Conservation (phyloP, 1,140 invertebrate genomes). For the Ephestia elutella region DNA sequence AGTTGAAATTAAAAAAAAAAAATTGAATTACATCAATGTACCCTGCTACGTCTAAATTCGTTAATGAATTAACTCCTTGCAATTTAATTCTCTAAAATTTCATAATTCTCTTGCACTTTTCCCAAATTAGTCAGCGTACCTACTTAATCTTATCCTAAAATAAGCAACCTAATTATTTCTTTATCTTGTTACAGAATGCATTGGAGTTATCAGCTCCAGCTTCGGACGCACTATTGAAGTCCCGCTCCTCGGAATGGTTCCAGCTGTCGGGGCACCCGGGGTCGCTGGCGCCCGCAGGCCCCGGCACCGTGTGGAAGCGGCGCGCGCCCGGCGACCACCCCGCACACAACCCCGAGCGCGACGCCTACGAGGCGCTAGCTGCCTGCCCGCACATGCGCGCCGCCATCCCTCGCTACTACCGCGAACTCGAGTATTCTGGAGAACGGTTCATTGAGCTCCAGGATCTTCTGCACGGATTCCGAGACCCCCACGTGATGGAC, state of each 20-base stretch:
- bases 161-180: constrained; percentile 16
- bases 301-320: constrained; percentile 95
- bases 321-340: constrained; percentile 78
- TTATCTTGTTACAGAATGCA: constrained; percentile 86
- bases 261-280: constrained; percentile 95
- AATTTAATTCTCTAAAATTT: too few species aligned
- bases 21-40: too few species aligned
- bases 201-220: constrained; percentile 93
- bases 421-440: constrained; percentile 88
- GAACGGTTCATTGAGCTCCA: constrained; percentile 94
- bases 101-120: too few species aligned
- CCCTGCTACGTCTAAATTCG: too few species aligned
- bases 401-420: constrained; percentile 90
- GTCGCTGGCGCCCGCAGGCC: constrained; percentile 93
- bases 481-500: constrained; percentile 92
- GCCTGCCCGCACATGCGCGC: constrained; percentile 83
- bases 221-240: constrained; percentile 89
- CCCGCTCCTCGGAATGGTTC: constrained; percentile 84
- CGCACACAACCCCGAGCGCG: constrained; percentile 84
- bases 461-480: constrained; percentile 89
- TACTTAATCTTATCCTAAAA: constrained; percentile 5
- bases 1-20: too few species aligned
- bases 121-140: too few species aligned
- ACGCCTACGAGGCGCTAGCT: constrained; percentile 88
- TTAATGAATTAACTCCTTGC: too few species aligned